Evolutionary conservation across 2,113 vertebrate genomes (phyloP).

Genomic region (Hemicordylus capensis): DNA sequence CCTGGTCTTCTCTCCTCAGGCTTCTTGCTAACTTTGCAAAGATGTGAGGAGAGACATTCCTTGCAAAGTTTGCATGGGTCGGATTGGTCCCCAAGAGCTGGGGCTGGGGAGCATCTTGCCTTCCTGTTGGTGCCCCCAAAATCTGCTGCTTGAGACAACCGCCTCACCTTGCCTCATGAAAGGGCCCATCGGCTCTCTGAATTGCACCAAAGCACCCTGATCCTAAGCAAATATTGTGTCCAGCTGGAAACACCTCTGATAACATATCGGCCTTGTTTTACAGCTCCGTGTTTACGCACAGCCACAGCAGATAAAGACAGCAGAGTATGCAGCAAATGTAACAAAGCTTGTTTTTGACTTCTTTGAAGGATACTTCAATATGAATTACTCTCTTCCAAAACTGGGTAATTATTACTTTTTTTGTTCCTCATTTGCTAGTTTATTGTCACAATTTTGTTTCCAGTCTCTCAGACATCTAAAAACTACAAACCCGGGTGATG

Average conservation of each 20-base stretch:
- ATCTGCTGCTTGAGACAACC: too few relatives aligned
- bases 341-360: conserved; percentile 89
- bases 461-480: not conserved
- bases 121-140: too few relatives aligned
- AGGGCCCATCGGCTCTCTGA: not conserved
- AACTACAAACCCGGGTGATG: conserved; percentile 16
- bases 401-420: conserved; percentile 80
- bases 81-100: too few relatives aligned
- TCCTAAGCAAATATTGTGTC: conserved; percentile 5
- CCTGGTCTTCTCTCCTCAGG: too few relatives aligned
- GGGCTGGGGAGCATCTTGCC: too few relatives aligned
- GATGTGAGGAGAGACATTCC: too few relatives aligned
- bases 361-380: conserved; percentile 91
- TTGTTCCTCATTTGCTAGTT: conserved; percentile 28
- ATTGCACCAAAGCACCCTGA: not conserved
- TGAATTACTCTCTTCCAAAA: conserved; percentile 90
- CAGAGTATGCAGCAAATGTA: conserved; percentile 86
- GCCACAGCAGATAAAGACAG: conserved; percentile 83
- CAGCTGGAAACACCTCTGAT: conserved; percentile 36
- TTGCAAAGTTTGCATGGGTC: too few relatives aligned
- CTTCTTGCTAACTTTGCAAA: too few relatives aligned
- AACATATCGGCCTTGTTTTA: conserved; percentile 55
- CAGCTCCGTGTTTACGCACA: conserved; percentile 93
- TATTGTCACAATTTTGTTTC: conserved; percentile 22
- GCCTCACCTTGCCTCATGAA: too few relatives aligned